phyloP scores from a whole-genome alignment of 37 sponge, comb jelly and placozoan species.

The Hexactinellida sp. region DNA sequence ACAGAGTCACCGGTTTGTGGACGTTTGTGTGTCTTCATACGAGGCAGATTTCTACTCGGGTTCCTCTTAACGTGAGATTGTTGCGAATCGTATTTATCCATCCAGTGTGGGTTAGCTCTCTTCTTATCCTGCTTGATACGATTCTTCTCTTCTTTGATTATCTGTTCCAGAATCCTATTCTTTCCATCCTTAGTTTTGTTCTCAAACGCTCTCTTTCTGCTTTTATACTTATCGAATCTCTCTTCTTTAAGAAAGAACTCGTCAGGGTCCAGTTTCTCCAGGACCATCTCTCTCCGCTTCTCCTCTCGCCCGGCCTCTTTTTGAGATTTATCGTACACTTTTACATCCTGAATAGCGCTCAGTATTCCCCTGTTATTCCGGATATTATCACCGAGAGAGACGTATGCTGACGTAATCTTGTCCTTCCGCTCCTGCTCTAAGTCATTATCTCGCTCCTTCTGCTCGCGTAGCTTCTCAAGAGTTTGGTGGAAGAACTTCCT shows the following conservation, averaged over 20 bases:
- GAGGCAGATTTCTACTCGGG: neutral
- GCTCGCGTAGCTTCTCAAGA: neutral
- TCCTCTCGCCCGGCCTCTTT: neutral
- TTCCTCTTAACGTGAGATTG: neutral
- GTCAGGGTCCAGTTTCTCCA: neutral
- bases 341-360: neutral
- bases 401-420: neutral
- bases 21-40: neutral
- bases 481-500: neutral
- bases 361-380: neutral
- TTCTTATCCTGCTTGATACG: slow-evolving; percentile 20
- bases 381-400: neutral
- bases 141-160: slow-evolving; percentile 35
- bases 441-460: neutral
- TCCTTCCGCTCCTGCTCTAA: neutral
- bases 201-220: slow-evolving; percentile 16
- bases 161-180: slow-evolving; percentile 29
- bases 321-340: neutral
- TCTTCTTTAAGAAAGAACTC: neutral
- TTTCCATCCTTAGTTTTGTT: neutral
- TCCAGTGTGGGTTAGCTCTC: slow-evolving; percentile 23
- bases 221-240: neutral
- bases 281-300: neutral
- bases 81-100: slow-evolving; percentile 20
- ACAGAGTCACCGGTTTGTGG: neutral